Conservation (phyloP, 92 coral and sea anemone genomes). For the Zoanthus sansibaricus region DNA sequence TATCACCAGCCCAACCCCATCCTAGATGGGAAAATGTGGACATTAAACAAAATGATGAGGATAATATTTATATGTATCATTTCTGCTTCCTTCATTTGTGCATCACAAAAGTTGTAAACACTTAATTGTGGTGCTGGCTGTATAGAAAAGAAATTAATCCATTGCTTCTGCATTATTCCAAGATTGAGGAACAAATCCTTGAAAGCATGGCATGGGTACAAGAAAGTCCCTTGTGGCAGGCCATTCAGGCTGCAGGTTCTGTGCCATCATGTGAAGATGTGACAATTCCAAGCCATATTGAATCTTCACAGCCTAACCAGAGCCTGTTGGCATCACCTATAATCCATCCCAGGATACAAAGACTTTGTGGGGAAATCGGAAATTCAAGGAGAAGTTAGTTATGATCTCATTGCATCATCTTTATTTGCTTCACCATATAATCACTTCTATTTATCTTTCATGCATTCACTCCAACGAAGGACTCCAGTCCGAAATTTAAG, state of each 20-base stretch:
- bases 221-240: constrained; percentile 92
- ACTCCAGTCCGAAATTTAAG: no score
- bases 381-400: constrained; percentile 60
- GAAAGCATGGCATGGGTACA: constrained; percentile 93
- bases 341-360: constrained; percentile 94
- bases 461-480: no score
- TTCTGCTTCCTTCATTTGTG: no score
- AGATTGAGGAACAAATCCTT: constrained; percentile 97
- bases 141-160: neutral
- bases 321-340: constrained; percentile 89
- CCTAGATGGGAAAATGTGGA: no score
- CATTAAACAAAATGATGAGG: no score
- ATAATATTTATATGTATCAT: no score
- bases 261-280: constrained; percentile 99
- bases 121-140: neutral
- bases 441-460: no score
- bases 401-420: neutral
- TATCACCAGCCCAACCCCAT: no score
- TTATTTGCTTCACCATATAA: no score
- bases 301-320: constrained; percentile 76
- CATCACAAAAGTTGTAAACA: no score
- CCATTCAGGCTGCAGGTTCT: constrained; percentile 80
- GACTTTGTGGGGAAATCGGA: constrained; percentile 93
- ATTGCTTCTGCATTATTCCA: neutral
- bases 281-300: constrained; percentile 84